phyloP scores from a whole-genome alignment of 1,140 invertebrate genomes.

The Tetraneura akinire region DNA sequence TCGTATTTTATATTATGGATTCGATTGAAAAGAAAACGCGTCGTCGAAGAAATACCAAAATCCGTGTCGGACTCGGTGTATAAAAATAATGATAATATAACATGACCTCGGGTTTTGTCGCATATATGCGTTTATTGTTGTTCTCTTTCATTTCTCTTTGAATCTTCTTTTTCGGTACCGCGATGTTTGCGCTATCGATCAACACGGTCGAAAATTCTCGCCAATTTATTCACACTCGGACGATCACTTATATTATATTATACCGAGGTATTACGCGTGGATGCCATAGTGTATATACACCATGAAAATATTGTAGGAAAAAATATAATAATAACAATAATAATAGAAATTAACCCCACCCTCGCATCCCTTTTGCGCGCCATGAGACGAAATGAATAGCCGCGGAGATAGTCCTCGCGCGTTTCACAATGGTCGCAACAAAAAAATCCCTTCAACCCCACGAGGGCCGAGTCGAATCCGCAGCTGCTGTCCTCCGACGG shows the following conservation, averaged over 20 bases:
- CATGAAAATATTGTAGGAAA: background rate
- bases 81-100: too few relatives aligned
- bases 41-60: background rate
- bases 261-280: too few relatives aligned
- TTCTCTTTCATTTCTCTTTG: too few relatives aligned
- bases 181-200: background rate
- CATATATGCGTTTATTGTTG: background rate
- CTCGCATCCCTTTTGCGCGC: background rate
- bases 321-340: background rate
- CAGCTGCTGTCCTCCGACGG: constrained; percentile 21
- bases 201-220: background rate
- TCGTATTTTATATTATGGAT: too few relatives aligned
- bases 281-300: too few relatives aligned
- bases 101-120: background rate
- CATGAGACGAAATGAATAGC: too few relatives aligned
- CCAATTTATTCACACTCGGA: constrained; percentile 45
- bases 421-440: background rate
- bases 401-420: background rate
- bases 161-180: too few relatives aligned
- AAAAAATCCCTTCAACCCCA: background rate
- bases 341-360: constrained; percentile 1
- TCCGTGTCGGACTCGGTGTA: background rate
- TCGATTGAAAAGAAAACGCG: background rate
- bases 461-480: constrained; percentile 41
- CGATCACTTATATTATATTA: constrained; percentile 15